Conservation (phyloP, 2,888 invertebrate species). For the Selenia dentaria region DNA sequence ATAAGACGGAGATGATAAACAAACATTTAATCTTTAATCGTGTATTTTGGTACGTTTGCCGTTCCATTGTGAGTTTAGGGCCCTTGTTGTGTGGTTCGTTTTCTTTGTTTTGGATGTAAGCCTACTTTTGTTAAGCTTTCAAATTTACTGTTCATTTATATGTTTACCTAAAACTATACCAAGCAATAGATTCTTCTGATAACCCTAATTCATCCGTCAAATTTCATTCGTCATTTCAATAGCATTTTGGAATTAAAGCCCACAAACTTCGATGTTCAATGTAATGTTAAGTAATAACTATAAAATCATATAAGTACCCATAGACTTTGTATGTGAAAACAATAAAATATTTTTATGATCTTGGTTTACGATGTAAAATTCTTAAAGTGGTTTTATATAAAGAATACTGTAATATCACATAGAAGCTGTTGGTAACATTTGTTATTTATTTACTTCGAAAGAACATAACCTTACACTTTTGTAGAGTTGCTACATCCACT, state of each 20-base stretch:
- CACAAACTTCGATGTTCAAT: too few species aligned
- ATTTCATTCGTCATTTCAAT: too few species aligned
- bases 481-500: too few species aligned
- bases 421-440: too few species aligned
- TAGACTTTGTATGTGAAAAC: conserved; percentile 28
- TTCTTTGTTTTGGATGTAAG: conserved; percentile 13
- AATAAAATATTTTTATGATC: conserved; percentile 36
- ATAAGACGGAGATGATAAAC: conserved; percentile 32
- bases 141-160: conserved; percentile 1
- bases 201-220: too few species aligned
- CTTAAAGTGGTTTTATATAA: conserved; percentile 28
- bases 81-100: conserved; percentile 2
- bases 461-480: too few species aligned
- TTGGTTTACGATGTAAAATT: conserved; percentile 31
- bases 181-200: too few species aligned
- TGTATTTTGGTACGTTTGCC: conserved; percentile 14
- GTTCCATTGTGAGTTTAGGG: conserved; percentile 7
- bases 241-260: too few species aligned
- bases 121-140: conserved; percentile 6
- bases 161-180: too few species aligned
- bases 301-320: conserved; percentile 22
- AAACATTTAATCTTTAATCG: conserved; percentile 36
- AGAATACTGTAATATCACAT: conserved; percentile 13
- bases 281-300: too few species aligned
- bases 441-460: too few species aligned